phyloP scores from a whole-genome alignment of 1,140 invertebrate genomes.

The Diprion similis region DNA sequence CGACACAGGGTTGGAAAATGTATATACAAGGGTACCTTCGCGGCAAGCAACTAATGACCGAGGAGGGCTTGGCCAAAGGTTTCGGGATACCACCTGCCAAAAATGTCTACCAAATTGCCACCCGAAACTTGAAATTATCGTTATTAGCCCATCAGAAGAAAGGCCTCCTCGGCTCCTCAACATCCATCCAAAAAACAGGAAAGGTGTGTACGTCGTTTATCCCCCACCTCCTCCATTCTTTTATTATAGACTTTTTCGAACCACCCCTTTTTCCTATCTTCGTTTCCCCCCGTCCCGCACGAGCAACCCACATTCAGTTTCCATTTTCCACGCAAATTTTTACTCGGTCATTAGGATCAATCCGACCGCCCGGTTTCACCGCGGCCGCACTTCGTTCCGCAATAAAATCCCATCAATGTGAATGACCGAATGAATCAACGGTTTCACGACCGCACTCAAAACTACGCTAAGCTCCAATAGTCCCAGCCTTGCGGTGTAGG shows the following conservation, averaged over 20 bases:
- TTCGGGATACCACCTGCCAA: conserved; percentile 4
- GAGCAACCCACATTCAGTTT: not conserved
- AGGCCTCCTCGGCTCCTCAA: not conserved
- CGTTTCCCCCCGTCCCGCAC: not conserved
- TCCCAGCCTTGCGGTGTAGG: too few species aligned
- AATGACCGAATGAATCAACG: too few species aligned
- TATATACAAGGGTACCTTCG: too few species aligned
- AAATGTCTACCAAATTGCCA: conserved; percentile 7
- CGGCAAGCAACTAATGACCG: not conserved
- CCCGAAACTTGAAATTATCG: conserved; percentile 7
- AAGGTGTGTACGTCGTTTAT: conserved; percentile 1
- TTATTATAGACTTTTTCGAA: not conserved
- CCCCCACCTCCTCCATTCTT: too few species aligned
- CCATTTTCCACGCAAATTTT: not conserved
- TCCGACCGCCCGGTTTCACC: too few species aligned
- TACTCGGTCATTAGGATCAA: too few species aligned
- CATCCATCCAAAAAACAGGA: not conserved
- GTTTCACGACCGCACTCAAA: too few species aligned
- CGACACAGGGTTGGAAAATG: too few species aligned
- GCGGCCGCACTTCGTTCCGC: too few species aligned
- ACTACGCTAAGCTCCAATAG: too few species aligned
- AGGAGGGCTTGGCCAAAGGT: conserved; percentile 3
- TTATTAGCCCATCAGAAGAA: not conserved
- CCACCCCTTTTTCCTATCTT: not conserved
- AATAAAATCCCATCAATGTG: too few species aligned